Evolutionary conservation across 2,888 invertebrate genomes (phyloP), one percentile per base, ranked within the genome.

Genomic region (Andrena bicolor): DNA sequence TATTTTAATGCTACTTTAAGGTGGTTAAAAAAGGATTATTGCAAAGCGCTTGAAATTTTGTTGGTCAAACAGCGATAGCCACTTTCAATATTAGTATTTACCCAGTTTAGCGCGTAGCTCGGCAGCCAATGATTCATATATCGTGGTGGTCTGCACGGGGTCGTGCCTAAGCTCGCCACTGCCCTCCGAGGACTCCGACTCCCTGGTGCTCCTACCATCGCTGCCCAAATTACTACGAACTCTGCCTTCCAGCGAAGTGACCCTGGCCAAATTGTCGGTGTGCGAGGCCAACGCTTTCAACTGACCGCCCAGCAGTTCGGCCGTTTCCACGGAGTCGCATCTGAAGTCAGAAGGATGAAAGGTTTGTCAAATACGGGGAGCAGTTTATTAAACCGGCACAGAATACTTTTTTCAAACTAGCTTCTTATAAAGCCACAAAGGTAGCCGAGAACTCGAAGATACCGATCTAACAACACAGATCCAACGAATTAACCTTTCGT

Each of bases 261-360:
- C 84, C 65, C 93, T 91, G 16, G 90, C 91, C 61, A 90, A 86
- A 87, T 91, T 93, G 80, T 94, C 94, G 77, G 93, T 92, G 83
- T 93, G 92, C 28, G 92, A 90, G 53, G 92, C 96, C 77, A 99
- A 94, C 8, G 97, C 96, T 94, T 97, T 97, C 79, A 99, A 94
- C 91, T 98, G 98, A 13, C 96, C 96, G 92, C 97, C 97, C 78
- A 99, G 95, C 92, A 98, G 96, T 82, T 97, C 96, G 0, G 99
- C 99, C 26, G 99, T 99, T 92, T 98, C 97, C 85, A 98, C 96
- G 10, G 98, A 98, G 94, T 99, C 99, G 94, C 98, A 99, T 94
- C 99, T 96, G 93, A 96, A 80, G 51, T 63, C 6, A 41, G 23
- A 63, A 16, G 3, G 8, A 61, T 8, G 13, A 0, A 30, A 1